Percentiles rank a stretch among this genome's conserved stretches.
Evolutionary conservation across 2,797 vertebrate genomes (phyloP).

Genomic region (Vultur gryphus): DNA sequence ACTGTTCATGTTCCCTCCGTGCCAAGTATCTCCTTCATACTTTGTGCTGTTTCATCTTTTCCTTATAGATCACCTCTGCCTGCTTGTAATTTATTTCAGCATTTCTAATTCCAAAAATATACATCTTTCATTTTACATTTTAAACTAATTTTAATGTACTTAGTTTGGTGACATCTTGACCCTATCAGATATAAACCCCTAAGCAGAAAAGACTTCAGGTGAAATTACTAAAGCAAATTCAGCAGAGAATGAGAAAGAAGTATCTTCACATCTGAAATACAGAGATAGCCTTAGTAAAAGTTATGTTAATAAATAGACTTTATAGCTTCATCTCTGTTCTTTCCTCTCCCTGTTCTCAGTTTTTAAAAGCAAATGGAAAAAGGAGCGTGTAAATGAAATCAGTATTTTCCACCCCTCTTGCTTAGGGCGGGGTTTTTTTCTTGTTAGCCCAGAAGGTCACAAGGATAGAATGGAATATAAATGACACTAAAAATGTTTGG

Average conservation of each 20-base stretch:
- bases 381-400: not conserved
- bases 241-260: not conserved
- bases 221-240: not conserved
- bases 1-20: not conserved
- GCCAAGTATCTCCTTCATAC: not conserved
- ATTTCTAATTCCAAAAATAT: not conserved
- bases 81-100: not conserved
- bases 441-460: not conserved
- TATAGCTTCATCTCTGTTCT: not conserved
- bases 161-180: not conserved
- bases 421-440: not conserved
- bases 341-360: not conserved
- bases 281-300: not conserved
- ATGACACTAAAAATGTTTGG: not conserved
- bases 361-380: not conserved
- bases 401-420: not conserved
- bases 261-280: not conserved
- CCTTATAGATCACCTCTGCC: not conserved
- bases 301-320: not conserved
- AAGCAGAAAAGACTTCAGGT: not conserved
- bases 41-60: not conserved
- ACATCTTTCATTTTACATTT: not conserved
- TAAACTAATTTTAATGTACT: not conserved
- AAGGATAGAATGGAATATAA: not conserved
- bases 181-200: not conserved